These are phyloP conservation scores for Siniperca obscura DNA, from an alignment of 2,797 vertebrate genomes.

Conservation along the genomic window DNA sequence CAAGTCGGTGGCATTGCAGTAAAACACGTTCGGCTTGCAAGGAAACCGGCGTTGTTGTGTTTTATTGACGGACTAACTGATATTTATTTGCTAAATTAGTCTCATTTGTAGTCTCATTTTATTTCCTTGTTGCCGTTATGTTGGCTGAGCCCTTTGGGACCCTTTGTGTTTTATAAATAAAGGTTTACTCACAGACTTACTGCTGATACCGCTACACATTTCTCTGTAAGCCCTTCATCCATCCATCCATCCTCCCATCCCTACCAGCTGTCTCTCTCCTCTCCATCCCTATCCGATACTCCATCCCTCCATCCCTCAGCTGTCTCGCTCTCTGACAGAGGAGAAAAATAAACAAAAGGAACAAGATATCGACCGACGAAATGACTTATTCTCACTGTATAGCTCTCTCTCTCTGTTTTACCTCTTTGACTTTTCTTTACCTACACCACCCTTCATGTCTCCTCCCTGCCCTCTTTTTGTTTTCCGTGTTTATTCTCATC, in stretches of 20 bases:
- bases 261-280: constrained; percentile 28
- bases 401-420: background rate
- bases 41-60: no score
- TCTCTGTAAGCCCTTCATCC: constrained; percentile 36
- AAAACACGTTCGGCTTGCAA: no score
- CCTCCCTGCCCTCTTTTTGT: background rate
- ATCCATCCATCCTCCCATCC: background rate
- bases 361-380: background rate
- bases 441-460: background rate
- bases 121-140: background rate
- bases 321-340: background rate
- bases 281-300: background rate
- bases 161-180: constrained; percentile 50
- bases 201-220: constrained; percentile 17
- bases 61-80: no score
- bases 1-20: no score
- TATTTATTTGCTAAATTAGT: no score
- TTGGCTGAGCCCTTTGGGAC: constrained; percentile 16
- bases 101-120: no score
- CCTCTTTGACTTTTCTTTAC: background rate
- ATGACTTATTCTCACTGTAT: background rate
- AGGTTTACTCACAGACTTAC: constrained; percentile 24
- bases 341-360: constrained; percentile 16
- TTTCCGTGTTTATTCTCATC: background rate
- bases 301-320: constrained; percentile 10